These are phyloP conservation scores for Lytechinus variegatus DNA, from an alignment of 35 echinoderm and acorn worm genomes.

Conservation along the genomic window DNA sequence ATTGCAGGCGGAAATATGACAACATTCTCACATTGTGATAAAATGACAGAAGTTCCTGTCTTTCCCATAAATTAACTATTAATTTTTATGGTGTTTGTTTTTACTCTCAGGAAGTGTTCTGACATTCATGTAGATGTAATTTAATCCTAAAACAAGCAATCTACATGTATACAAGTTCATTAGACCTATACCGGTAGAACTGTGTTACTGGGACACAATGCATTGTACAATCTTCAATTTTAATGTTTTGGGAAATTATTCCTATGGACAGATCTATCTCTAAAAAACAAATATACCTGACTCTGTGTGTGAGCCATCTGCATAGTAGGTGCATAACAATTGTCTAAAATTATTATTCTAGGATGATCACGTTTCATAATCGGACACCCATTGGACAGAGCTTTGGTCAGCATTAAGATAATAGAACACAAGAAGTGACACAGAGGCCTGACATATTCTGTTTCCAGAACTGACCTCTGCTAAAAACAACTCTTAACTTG, in stretches of 20 bases:
- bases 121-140: no score
- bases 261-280: not conserved
- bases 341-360: not conserved
- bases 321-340: not conserved
- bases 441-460: not conserved
- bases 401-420: constrained; percentile 3
- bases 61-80: no score
- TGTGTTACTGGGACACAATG: no score
- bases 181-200: no score
- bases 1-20: no score
- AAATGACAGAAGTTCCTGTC: no score
- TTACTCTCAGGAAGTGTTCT: no score
- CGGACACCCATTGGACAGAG: not conserved
- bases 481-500: not conserved
- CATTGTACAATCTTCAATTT: no score
- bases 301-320: not conserved
- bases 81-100: no score
- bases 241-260: not conserved
- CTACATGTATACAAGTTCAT: no score
- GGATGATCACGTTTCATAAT: constrained; percentile 13
- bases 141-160: no score
- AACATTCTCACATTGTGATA: no score
- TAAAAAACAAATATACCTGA: not conserved
- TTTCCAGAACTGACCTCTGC: not conserved
- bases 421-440: not conserved